A percentile compares a stretch with the other conserved stretches of the same genome.
Evolutionary conservation across 1,140 invertebrate genomes (phyloP).

Genomic region (Helicoverpa armigera): DNA sequence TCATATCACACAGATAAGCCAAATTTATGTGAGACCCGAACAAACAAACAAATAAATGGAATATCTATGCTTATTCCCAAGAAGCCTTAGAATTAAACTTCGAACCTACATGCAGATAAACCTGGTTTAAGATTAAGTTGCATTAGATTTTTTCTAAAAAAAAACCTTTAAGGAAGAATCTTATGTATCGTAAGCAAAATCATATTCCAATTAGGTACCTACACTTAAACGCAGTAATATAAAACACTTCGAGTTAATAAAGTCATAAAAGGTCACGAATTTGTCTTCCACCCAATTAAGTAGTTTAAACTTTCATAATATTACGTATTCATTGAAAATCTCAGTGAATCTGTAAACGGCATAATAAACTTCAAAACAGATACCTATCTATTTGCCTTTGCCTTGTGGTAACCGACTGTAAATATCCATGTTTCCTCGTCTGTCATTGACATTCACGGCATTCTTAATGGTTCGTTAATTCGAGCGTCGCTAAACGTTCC

Average conservation of each 20-base stretch:
- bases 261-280: conserved; percentile 8
- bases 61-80: conserved; percentile 4
- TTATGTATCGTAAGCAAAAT: neutral
- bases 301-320: conserved; percentile 15
- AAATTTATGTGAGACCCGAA: conserved; percentile 34
- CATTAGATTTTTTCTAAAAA: too few species aligned
- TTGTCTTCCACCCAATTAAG: conserved; percentile 11
- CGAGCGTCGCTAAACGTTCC: conserved; percentile 59
- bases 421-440: conserved; percentile 62
- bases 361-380: conserved; percentile 60
- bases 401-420: conserved; percentile 58
- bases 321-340: conserved; percentile 35
- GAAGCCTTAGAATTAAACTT: too few species aligned
- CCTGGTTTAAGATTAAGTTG: too few species aligned
- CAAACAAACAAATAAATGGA: conserved; percentile 34
- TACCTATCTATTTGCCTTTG: conserved; percentile 59
- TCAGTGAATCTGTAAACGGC: conserved; percentile 39
- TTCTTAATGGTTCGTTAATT: conserved; percentile 70
- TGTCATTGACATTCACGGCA: conserved; percentile 70
- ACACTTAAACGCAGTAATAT: neutral
- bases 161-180: neutral
- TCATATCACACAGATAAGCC: conserved; percentile 31
- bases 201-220: conserved; percentile 13
- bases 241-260: neutral
- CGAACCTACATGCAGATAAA: too few species aligned